These are phyloP conservation scores for Stigmatopora nigra DNA, from an alignment of 2,113 vertebrate species.

Conservation along the genomic window DNA sequence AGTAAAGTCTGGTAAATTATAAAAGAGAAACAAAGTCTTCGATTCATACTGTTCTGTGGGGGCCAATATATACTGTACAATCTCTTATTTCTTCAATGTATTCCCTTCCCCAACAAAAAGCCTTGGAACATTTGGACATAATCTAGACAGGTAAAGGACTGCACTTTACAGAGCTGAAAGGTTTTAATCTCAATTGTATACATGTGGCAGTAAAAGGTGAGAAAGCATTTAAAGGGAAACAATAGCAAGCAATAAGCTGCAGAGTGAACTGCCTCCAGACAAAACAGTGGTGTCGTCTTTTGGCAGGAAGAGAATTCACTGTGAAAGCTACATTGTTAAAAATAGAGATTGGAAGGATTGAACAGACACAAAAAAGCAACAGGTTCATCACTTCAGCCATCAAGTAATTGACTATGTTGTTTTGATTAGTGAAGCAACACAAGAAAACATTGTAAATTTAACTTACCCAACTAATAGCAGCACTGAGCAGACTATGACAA, in stretches of 20 bases:
- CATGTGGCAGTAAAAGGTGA: slow-evolving; percentile 10
- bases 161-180: neutral
- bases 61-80: neutral
- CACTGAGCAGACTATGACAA: slow-evolving; percentile 78
- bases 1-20: too few species aligned
- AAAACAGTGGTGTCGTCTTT: slow-evolving; percentile 26
- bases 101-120: neutral
- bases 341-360: slow-evolving; percentile 48
- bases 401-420: neutral
- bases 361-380: slow-evolving; percentile 38
- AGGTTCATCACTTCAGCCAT: slow-evolving; percentile 36
- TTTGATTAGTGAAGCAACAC: slow-evolving; percentile 13
- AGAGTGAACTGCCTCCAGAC: slow-evolving; percentile 36
- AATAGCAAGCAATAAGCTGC: slow-evolving; percentile 28
- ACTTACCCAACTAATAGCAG: slow-evolving; percentile 97
- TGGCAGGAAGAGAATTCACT: slow-evolving; percentile 26
- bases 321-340: slow-evolving; percentile 51
- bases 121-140: neutral
- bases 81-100: neutral
- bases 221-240: slow-evolving; percentile 27
- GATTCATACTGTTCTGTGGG: neutral
- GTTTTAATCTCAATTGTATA: neutral
- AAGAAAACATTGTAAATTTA: slow-evolving; percentile 25
- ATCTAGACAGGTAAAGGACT: neutral
- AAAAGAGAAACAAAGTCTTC: neutral